Evolutionary conservation across 2,888 invertebrate species (phyloP), one percentile per base, ranked within the genome.

Genomic region (Craniophora ligustri): DNA sequence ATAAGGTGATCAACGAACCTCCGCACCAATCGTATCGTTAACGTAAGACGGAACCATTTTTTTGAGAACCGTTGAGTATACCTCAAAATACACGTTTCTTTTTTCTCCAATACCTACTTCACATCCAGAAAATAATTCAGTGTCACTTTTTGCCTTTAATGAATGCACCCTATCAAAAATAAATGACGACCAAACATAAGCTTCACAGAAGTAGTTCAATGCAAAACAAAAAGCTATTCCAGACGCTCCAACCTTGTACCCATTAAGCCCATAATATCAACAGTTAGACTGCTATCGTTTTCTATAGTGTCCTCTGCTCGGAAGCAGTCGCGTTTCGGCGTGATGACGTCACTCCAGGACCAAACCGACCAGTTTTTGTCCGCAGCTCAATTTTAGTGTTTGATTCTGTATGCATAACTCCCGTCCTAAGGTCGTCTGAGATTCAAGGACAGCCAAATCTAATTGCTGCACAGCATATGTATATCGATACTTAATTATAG

Each of bases 331-430:
- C 83, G 85, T 83, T 81, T 81, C 76, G 82, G 64, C 47, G 51
- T 59, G 60, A 58, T 91, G 91, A 91, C 92, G 92, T 91, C 91
- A 92, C 60, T 56, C 76, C 73, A 41, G 16, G 44, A 60, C 36
- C 16, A 74, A 81, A 65, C 83, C 69, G 63, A 92, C 92, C 88
- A 88, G 90, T 92, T 91, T 86, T 85, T 84, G 79, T 44, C 78
- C 73, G 64, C 75, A 86, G 87, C 86, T 81, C 88, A 87, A 89
- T 89, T 89, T 92, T 86, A 86, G 86, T 82, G 82, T 88, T 91
- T 91, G 89, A 90, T 89, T 90, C 87, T 91, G 87, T 90, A 90
- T 90, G 90, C 91, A 92, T 91, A 92, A 84, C 88, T 89, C 82
- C 74, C 84, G 88, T 87, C 87, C 90, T 91, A 86, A 92, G 91